Evolutionary conservation across 2,888 invertebrate genomes (phyloP).

Genomic region (Nomada hirtipes): DNA sequence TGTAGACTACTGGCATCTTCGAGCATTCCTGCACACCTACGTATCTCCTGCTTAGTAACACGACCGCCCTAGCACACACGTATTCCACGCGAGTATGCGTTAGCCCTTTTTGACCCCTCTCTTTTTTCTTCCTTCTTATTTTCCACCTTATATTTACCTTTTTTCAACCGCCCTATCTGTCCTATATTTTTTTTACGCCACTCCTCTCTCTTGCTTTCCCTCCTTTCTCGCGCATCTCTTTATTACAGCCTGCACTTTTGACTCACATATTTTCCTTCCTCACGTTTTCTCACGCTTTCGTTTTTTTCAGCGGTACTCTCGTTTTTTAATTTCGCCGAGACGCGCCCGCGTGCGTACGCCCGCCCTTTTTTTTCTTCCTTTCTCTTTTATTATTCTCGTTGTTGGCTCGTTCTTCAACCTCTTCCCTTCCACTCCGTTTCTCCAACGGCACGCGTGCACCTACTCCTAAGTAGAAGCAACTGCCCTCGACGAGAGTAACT

Average conservation of each 20-base stretch:
- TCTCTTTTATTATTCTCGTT: neutral
- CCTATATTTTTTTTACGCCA: neutral
- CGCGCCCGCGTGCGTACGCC: neutral
- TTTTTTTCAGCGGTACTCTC: slow-evolving; percentile 1
- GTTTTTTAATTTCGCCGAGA: slow-evolving; percentile 22
- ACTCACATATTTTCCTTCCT: neutral
- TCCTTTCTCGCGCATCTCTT: neutral
- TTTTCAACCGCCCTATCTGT: neutral
- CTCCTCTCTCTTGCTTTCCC: neutral
- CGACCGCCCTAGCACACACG: neutral
- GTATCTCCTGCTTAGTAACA: neutral
- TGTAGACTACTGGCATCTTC: slow-evolving; percentile 21
- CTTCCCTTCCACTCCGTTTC: slow-evolving; percentile 4
- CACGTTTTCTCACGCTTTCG: neutral
- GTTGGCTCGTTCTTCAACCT: neutral
- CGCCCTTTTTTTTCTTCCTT: neutral
- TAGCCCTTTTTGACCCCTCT: neutral
- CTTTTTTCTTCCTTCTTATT: slow-evolving; percentile 7
- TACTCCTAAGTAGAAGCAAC: neutral
- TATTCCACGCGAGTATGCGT: neutral
- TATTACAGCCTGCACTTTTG: neutral
- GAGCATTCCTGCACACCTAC: neutral
- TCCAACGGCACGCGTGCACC: slow-evolving; percentile 14
- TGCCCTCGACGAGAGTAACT: slow-evolving; percentile 18
- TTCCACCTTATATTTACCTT: neutral